Conservation (phyloP, 64 coral and sea anemone genomes). For the Montipora foliosa region DNA sequence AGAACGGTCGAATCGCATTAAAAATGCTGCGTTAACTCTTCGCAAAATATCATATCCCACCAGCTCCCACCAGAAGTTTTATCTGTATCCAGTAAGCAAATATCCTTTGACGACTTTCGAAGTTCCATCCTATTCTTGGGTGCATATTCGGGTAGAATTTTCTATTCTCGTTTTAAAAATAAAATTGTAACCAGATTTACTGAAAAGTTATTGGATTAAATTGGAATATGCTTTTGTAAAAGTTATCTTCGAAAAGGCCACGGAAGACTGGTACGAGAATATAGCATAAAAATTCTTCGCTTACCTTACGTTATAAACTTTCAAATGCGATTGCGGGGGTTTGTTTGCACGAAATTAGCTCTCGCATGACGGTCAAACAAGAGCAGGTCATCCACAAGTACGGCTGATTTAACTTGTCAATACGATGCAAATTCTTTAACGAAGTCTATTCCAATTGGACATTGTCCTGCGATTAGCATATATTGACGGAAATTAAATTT, state of each 20-base stretch:
- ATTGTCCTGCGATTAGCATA: background rate
- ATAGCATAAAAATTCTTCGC: background rate
- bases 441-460: background rate
- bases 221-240: no score
- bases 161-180: no score
- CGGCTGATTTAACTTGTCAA: background rate
- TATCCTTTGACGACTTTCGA: no score
- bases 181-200: no score
- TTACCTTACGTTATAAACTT: background rate
- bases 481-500: background rate
- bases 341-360: background rate
- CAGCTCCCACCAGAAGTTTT: no score
- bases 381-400: background rate
- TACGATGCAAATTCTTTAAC: background rate
- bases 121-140: no score
- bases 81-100: no score
- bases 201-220: no score
- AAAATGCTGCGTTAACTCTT: background rate
- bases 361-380: background rate
- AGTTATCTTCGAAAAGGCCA: no score
- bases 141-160: no score
- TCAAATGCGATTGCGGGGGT: background rate
- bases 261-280: no score
- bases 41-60: background rate
- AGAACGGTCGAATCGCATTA: background rate